These are phyloP conservation scores for Acrocyrtus sp. DNA, from an alignment of 2,888 invertebrate genomes.

Conservation along the genomic window DNA sequence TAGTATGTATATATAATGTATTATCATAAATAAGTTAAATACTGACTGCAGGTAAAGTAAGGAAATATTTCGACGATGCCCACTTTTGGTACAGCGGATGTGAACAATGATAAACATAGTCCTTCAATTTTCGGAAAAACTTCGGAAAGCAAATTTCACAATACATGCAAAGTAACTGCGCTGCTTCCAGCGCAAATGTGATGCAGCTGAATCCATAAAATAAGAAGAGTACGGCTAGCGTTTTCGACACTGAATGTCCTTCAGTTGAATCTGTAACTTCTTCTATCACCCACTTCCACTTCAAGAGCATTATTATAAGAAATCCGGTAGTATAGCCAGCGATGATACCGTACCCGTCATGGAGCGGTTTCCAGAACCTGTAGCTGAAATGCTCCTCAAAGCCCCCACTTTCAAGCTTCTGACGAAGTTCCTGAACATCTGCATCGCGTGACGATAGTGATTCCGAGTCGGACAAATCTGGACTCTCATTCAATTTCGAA, in stretches of 20 bases:
- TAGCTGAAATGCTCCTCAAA: conserved; percentile 4
- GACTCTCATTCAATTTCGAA: too few species aligned
- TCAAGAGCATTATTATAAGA: not conserved
- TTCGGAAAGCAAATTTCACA: conserved; percentile 1
- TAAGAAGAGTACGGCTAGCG: conserved; percentile 27
- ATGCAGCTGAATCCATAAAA: conserved; percentile 25
- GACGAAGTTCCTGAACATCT: too few species aligned
- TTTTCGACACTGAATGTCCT: conserved; percentile 37
- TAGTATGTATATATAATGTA: conserved; percentile 11
- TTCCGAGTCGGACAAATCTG: too few species aligned
- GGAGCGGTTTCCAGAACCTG: conserved; percentile 25
- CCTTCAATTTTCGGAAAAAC: too few species aligned
- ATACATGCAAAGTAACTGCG: not conserved
- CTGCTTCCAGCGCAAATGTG: conserved; percentile 12
- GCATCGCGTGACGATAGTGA: too few species aligned
- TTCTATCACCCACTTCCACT: conserved; percentile 30
- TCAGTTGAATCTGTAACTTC: conserved; percentile 10
- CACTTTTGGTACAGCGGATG: too few species aligned
- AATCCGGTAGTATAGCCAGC: conserved; percentile 17
- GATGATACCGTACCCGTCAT: conserved; percentile 4
- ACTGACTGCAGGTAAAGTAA: too few species aligned
- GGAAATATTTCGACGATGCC: too few species aligned
- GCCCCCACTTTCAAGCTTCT: too few species aligned
- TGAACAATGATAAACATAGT: too few species aligned
- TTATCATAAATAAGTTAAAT: too few species aligned